These are phyloP conservation scores for Troglohyphantes excavatus DNA, from an alignment of 2,888 invertebrate species.

Conservation along the genomic window DNA sequence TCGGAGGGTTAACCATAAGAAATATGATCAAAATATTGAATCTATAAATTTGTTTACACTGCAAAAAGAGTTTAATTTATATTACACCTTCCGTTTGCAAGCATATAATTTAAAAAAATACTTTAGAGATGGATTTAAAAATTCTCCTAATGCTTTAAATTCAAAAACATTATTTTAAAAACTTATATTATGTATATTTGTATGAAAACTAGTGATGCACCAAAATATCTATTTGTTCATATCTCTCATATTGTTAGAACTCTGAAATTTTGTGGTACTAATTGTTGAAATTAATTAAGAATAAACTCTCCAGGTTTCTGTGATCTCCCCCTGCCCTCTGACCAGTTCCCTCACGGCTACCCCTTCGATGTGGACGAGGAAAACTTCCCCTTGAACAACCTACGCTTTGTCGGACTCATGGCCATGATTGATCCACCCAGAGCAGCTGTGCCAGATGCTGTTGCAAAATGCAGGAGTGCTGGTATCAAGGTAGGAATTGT, in stretches of 20 bases:
- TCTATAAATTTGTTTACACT: too few species aligned
- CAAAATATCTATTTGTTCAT: too few species aligned
- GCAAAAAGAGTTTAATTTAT: too few species aligned
- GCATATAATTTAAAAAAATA: too few species aligned
- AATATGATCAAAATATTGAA: too few species aligned
- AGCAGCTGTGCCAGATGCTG: slow-evolving; percentile 87
- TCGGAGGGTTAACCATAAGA: too few species aligned
- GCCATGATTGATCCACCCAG: slow-evolving; percentile 89
- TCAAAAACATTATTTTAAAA: too few species aligned
- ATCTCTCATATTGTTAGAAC: too few species aligned
- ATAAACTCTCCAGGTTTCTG: slow-evolving; percentile 90
- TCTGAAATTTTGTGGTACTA: too few species aligned
- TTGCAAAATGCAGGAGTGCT: slow-evolving; percentile 87
- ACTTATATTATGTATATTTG: neutral
- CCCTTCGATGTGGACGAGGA: slow-evolving; percentile 85
- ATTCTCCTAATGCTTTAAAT: too few species aligned
- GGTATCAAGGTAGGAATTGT: slow-evolving; percentile 88
- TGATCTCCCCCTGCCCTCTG: slow-evolving; percentile 93
- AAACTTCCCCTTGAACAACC: slow-evolving; percentile 87
- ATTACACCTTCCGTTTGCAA: too few species aligned
- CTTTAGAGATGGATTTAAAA: too few species aligned
- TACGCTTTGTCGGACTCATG: slow-evolving; percentile 87
- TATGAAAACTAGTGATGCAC: neutral
- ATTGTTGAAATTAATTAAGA: neutral
- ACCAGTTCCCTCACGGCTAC: slow-evolving; percentile 91